phyloP scores from a whole-genome alignment of 2,888 invertebrate genomes.

The Drosophila neutralis region DNA sequence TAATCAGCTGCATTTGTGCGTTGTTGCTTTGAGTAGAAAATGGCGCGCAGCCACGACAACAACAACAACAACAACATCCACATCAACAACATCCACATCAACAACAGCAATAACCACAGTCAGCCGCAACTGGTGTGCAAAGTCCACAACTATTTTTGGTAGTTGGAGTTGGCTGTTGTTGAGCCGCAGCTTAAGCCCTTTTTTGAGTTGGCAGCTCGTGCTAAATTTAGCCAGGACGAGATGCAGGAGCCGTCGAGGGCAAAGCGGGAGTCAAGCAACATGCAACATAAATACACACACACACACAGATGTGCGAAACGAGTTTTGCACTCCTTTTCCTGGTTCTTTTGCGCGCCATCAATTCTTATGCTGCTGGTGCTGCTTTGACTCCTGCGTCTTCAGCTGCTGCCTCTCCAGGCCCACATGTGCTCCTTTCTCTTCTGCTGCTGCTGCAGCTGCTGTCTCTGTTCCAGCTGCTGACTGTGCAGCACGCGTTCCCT shows the following conservation, averaged over 20 bases:
- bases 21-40: conserved; percentile 25
- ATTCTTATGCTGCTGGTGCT: conserved; percentile 17
- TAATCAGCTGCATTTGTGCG: conserved; percentile 17
- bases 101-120: not conserved
- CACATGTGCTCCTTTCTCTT: conserved; percentile 6
- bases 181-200: conserved; percentile 37
- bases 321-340: conserved; percentile 66
- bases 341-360: conserved; percentile 39
- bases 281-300: conserved; percentile 9
- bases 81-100: not conserved
- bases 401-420: conserved; percentile 8
- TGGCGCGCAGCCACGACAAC: conserved; percentile 45
- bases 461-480: conserved; percentile 19
- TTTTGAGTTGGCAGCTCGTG: conserved; percentile 50
- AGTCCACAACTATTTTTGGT: conserved; percentile 62
- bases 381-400: conserved; percentile 8
- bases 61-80: not conserved
- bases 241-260: conserved; percentile 22
- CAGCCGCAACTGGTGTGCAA: conserved; percentile 40
- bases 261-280: conserved; percentile 15
- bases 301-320: conserved; percentile 32
- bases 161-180: conserved; percentile 23
- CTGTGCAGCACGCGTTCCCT: conserved; percentile 34
- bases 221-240: conserved; percentile 63
- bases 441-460: not conserved